Base-by-base conservation (phyloP, 2,113 vertebrate genomes). In the Leptocoma aspasia region DNA sequence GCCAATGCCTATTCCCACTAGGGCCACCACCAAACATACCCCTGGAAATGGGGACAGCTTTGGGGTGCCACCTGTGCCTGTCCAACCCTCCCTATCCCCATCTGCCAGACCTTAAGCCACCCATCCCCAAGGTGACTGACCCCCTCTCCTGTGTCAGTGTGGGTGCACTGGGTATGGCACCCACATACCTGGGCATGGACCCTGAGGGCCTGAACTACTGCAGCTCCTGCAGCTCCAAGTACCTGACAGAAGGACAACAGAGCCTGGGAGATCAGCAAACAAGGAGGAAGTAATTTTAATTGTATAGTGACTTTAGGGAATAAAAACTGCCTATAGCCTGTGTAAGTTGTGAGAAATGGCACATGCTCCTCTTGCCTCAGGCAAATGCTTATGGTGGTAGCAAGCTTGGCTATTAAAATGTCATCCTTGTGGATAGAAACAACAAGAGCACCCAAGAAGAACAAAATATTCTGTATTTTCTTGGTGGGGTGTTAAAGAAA, bases 351-450 rank as follows among this genome's bases (percentile, higher is more conserved):
- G 63, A 82, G 77, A 86, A 90, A 88, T 1, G 2, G 31, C 45
- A 93, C 41, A 27, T 0, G 0, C n/a, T 77, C 0, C 2, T 90
- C 71, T 95, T 83, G 82, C 86, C 92, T 92, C 76, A 82, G 82
- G 94, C 85, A 93, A 93, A 94, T 71, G 59, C 35, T 10, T 92
- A 50, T 69, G 68, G 27, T 82, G 53, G 45, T 39, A 93, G 78
- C 59, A 83, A 57, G 56, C n/a, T 70, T 66, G 50, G 63, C 63
- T 77, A 70, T 49, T 68, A 77, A 91, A 86, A 79, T n/a, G 8
- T 92, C 77, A 76, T 68, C 39, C 31, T 17, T 54, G 30, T n/a
- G 80, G 37, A 76, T 0, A 92, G 50, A 88, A 92, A 76, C 59
- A 90, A 71, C 54, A 86, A 72, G 71, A 92, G 76, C 59, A 92